A percentile compares a stretch with the other conserved stretches of the same genome.
Conservation (phyloP, 2,113 vertebrate species). For the Malurus elegans region DNA sequence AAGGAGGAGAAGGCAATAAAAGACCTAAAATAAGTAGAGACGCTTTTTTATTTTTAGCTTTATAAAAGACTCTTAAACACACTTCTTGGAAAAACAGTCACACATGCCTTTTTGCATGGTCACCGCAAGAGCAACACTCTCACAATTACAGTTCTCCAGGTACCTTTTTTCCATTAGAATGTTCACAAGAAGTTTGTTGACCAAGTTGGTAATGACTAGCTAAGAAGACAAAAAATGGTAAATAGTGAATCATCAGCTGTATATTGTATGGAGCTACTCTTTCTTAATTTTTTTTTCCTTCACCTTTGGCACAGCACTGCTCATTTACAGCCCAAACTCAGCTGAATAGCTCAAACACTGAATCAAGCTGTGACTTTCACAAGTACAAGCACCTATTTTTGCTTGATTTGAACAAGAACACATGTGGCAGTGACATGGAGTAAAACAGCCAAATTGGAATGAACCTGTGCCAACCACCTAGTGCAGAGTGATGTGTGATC, state of each 20-base stretch:
- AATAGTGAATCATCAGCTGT: neutral
- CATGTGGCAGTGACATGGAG: neutral
- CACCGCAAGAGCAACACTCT: neutral
- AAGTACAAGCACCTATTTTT: neutral
- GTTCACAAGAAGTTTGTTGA: neutral
- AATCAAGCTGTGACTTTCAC: neutral
- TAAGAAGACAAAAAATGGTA: neutral
- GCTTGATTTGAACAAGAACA: neutral
- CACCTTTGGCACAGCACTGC: neutral
- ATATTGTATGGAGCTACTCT: neutral
- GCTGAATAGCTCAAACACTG: neutral
- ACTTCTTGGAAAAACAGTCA: neutral
- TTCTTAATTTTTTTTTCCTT: neutral
- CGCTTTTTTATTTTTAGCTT: neutral
- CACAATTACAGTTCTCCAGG: neutral
- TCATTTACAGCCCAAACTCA: neutral
- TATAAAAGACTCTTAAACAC: neutral
- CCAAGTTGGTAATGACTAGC: neutral
- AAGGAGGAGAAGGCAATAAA: neutral
- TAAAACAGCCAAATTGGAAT: neutral
- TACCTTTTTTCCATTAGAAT: neutral
- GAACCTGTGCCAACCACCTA: neutral
- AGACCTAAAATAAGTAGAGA: neutral
- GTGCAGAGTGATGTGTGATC: neutral
- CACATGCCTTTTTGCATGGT: neutral